phyloP scores from a whole-genome alignment of 2,888 invertebrate genomes.

The Chrysolina americana region DNA sequence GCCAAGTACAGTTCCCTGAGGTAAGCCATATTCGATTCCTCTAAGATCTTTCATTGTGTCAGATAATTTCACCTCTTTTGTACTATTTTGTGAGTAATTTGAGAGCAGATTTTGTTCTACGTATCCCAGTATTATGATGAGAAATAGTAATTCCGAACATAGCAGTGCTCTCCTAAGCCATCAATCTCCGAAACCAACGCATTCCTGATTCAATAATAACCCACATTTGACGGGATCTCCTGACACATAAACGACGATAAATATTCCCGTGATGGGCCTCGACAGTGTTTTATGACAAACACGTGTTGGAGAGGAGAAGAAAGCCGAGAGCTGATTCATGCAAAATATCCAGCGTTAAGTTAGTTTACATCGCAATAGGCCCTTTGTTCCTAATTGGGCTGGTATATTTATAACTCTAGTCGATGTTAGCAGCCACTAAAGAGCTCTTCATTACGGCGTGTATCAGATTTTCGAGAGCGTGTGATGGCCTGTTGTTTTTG shows the following conservation, averaged over 20 bases:
- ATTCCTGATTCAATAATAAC: conserved; percentile 14
- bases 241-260: conserved; percentile 26
- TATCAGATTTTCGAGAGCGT: conserved; percentile 37
- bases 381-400: conserved; percentile 44
- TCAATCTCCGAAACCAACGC: not conserved
- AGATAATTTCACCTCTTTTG: too few relatives aligned
- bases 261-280: conserved; percentile 28
- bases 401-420: conserved; percentile 40
- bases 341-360: conserved; percentile 49
- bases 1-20: too few relatives aligned
- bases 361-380: conserved; percentile 43
- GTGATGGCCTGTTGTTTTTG: conserved; percentile 26
- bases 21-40: too few relatives aligned
- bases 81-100: too few relatives aligned
- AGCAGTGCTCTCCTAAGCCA: not conserved
- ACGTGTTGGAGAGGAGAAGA: conserved; percentile 43
- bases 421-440: conserved; percentile 41
- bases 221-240: conserved; percentile 14
- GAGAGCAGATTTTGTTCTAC: too few relatives aligned
- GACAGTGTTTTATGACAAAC: conserved; percentile 50
- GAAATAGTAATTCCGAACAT: too few relatives aligned
- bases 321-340: conserved; percentile 48
- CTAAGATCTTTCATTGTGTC: too few relatives aligned
- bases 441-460: conserved; percentile 40
- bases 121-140: too few relatives aligned